Base-by-base conservation (phyloP, 2,113 vertebrate genomes). In the Arenaria interpres region DNA sequence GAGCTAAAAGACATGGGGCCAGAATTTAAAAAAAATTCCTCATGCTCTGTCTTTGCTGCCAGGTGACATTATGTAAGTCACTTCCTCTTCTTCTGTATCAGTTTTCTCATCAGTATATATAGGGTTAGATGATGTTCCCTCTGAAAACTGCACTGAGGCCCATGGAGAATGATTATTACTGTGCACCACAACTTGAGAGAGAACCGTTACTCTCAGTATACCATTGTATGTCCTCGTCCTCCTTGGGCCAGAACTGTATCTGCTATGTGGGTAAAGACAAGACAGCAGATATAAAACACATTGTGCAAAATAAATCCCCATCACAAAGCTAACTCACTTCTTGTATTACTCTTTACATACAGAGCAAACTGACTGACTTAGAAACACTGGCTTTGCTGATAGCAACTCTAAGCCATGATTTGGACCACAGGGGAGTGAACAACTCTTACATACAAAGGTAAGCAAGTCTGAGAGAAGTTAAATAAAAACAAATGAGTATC, bases 381-480 rank as follows among this genome's bases (percentile, higher is more conserved):
- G 99, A 99, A 98, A 97, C 98, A 5, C 97, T 99, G 53, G 99
- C 99, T 21, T 94, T 99, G 97, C 99, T 99, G 97, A 99, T 99
- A n/a, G 99, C 99, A 21, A 98, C 99, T 5, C 97, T 99, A 56
- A 98, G 99, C 97, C 99, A 99, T 8, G 99, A 99, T 93, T 94
- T 99, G 97, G 99, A 99, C 96, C 99, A 99, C 97, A 98, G 99
- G 46, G 99, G 99, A 35, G 99, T 99, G 96, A 99, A 99, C 97
- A 99, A 99, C 97, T 99, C 99, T 25, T 99, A 99, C 94, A 99
- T 99, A 92, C 99, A 99, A 96, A 98, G 99, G 99, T 99, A 96
- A 98, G 98, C 23, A 1, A 43, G 10, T 51, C 63, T 51, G 76
- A 85, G 41, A 54, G 41, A 67, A 67, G 53, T 33, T 20, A 66